Percentiles rank a stretch among this genome's conserved stretches.
phyloP scores from a whole-genome alignment of 2,888 invertebrate species.

The Spodoptera picta region DNA sequence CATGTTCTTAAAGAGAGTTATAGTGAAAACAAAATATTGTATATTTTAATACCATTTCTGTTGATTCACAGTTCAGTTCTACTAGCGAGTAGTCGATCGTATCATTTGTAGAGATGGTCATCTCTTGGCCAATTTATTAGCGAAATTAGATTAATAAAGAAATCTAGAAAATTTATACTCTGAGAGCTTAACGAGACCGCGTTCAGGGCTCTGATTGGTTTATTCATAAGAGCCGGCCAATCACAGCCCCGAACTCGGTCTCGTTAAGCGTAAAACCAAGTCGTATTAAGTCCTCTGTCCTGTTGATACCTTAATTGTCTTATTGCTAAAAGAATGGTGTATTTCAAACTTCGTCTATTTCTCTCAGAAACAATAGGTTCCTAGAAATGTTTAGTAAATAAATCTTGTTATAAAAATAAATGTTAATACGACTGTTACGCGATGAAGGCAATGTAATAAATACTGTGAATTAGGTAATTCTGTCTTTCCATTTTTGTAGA shows the following conservation, averaged over 20 bases:
- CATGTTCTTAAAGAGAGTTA: slow-evolving; percentile 4
- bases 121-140: slow-evolving; percentile 1
- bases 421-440: slow-evolving; percentile 23
- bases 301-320: no score
- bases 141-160: no score
- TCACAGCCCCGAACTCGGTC: no score
- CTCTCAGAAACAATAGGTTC: no score
- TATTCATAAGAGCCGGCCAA: no score
- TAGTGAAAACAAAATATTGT: slow-evolving; percentile 17
- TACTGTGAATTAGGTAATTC: slow-evolving; percentile 18
- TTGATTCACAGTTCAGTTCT: slow-evolving; percentile 8
- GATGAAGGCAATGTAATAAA: slow-evolving; percentile 12
- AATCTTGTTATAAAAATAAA: slow-evolving; percentile 18
- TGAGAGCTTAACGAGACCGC: no score
- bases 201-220: no score
- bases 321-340: no score
- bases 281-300: no score
- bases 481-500: slow-evolving; percentile 16
- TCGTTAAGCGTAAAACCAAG: no score
- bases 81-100: slow-evolving; percentile 17
- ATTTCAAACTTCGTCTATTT: no score
- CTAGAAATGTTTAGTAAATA: slow-evolving; percentile 3
- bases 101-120: background rate
- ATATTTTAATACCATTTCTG: slow-evolving; percentile 28
- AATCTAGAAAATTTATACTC: no score